phyloP scores from a whole-genome alignment of 2,797 vertebrate genomes.

The Urocyon cinereoargenteus region DNA sequence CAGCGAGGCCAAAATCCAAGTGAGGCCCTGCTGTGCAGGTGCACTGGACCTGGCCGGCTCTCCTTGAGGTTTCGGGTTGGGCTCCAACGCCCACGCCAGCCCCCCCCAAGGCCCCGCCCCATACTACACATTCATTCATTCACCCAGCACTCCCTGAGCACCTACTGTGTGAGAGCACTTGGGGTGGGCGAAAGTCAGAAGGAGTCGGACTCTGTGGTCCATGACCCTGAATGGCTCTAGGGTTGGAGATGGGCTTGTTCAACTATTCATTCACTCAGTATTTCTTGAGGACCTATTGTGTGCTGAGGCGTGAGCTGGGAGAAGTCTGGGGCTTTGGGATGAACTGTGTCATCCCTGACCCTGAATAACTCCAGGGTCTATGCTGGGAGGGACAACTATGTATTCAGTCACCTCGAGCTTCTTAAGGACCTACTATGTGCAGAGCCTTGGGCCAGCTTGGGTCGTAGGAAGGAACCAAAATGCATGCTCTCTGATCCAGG shows the following conservation, averaged over 20 bases:
- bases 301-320: neutral
- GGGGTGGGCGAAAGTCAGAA: neutral
- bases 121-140: neutral
- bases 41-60: neutral
- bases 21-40: neutral
- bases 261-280: neutral
- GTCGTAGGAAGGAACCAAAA: neutral
- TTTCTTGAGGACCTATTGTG: neutral
- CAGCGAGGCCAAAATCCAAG: fast-evolving
- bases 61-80: neutral
- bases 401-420: neutral
- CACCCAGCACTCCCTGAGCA: neutral
- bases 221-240: neutral
- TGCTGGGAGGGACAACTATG: neutral
- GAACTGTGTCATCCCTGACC: neutral
- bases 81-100: fast-evolving
- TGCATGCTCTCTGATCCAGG: neutral
- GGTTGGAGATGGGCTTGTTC: neutral
- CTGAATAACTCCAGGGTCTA: neutral
- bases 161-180: neutral
- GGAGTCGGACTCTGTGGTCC: neutral
- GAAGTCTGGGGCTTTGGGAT: neutral
- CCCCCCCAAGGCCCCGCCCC: neutral
- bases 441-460: neutral
- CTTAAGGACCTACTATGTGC: neutral